Base-by-base conservation (phyloP, 2,797 vertebrate species). In the Cuculus canorus region DNA sequence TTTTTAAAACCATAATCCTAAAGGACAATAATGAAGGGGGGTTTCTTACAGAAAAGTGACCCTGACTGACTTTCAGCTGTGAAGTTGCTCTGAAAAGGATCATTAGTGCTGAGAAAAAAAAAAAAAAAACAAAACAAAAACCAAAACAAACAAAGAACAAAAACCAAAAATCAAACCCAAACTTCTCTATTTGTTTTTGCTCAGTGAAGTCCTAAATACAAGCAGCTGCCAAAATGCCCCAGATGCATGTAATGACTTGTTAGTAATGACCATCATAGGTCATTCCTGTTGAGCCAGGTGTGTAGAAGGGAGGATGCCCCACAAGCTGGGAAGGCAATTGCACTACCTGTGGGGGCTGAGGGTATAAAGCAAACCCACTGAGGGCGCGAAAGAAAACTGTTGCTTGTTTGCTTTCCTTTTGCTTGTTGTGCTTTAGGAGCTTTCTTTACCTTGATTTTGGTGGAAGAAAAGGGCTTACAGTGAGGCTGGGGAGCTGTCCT, bases 301-400 rank as follows among this genome's bases (percentile, higher is more conserved):
- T 7, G 15, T 1, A 2, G 73, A 35, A 50, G 6, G 15, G 22
- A 24, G 25, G 12, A 4, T 5, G 37, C 10, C 24, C 24, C 3
- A 5, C 21, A 47, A 48, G 50, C 23, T 57, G 43, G 14, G 47
- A 53, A n/a, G 37, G 33, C 3, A 1, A 3, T 4, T 23, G 61
- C 17, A 33, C 45, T 1, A 6, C 8, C 11, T 15, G 19, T 13
- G 17, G 32, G 39, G 13, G 17, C 23, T 85, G 73, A 2, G 30
- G 37, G 15, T 10, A 28, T 43, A 69, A 57, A 73, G 22, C 33
- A 77, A 35, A 56, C 22, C 27, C 5, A 2, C 22, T 0, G 30
- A 59, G 14, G 1, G 22, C 14, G 1, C 0, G 1, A 9, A 13
- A 23, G 7, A 5, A 6, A 4, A 23, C 0, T 5, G 15, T 21